These are phyloP conservation scores for Tympanoctomys barrerae DNA, from an alignment of 2,797 vertebrate species.

Conservation along the genomic window DNA sequence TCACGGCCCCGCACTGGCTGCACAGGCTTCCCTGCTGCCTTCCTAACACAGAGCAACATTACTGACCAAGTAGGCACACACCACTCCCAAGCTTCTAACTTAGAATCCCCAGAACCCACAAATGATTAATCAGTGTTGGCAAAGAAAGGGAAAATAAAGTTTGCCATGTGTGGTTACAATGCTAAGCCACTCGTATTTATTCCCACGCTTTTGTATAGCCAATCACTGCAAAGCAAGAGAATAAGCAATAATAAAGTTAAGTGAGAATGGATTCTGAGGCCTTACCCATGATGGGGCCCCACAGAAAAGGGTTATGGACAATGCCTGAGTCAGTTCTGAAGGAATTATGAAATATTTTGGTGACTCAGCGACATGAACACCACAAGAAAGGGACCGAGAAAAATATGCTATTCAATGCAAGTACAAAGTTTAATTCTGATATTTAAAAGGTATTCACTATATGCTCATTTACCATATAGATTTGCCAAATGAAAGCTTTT, in stretches of 20 bases:
- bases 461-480: not conserved
- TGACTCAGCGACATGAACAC: not conserved
- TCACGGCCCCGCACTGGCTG: not conserved
- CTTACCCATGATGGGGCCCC: not conserved
- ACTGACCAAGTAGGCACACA: not conserved
- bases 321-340: not conserved
- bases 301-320: not conserved
- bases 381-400: not conserved
- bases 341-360: not conserved
- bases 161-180: not conserved
- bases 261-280: not conserved
- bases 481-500: conserved; percentile 18
- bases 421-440: not conserved
- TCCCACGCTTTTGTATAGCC: not conserved
- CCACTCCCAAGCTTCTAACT: conserved; percentile 32
- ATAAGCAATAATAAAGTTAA: conserved; percentile 21
- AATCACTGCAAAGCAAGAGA: not conserved
- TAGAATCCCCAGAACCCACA: conserved; percentile 44
- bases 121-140: not conserved
- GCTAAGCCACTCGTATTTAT: not conserved
- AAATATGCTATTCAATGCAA: conserved; percentile 31
- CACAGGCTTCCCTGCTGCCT: not conserved
- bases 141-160: not conserved
- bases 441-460: conserved; percentile 14
- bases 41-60: not conserved